These are phyloP conservation scores for Bucco capensis DNA, from an alignment of 2,113 vertebrate species.

Conservation along the genomic window DNA sequence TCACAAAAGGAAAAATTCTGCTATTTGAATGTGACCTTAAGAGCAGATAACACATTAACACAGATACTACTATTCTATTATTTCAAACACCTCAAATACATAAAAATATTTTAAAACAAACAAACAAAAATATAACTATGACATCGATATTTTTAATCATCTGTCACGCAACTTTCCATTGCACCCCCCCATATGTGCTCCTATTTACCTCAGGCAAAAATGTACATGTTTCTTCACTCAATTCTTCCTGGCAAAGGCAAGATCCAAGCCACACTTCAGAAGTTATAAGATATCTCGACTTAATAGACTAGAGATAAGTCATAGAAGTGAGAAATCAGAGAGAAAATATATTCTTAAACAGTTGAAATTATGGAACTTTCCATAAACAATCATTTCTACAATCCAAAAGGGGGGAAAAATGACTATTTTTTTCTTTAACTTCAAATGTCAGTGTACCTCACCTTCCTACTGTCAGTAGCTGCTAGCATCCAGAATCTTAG, in stretches of 20 bases:
- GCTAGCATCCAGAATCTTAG: neutral
- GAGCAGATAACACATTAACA: neutral
- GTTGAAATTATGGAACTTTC: neutral
- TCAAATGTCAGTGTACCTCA: neutral
- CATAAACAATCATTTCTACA: neutral
- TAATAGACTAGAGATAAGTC: neutral
- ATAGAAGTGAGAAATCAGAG: neutral
- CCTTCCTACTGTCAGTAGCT: neutral
- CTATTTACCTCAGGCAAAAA: neutral
- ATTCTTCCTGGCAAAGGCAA: neutral
- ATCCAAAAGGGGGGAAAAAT: fast-evolving
- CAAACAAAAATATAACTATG: neutral
- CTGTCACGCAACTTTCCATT: neutral
- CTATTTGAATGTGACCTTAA: neutral
- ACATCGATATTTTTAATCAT: neutral
- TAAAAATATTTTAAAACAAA: neutral
- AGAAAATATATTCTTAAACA: neutral
- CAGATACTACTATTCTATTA: neutral
- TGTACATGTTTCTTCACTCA: neutral
- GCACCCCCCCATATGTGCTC: neutral
- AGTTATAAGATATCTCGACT: neutral
- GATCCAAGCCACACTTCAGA: neutral
- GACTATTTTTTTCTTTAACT: neutral
- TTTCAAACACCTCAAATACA: neutral
- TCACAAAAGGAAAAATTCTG: neutral